phyloP scores from a whole-genome alignment of 2,113 vertebrate species.

The Anolis carolinensis region DNA sequence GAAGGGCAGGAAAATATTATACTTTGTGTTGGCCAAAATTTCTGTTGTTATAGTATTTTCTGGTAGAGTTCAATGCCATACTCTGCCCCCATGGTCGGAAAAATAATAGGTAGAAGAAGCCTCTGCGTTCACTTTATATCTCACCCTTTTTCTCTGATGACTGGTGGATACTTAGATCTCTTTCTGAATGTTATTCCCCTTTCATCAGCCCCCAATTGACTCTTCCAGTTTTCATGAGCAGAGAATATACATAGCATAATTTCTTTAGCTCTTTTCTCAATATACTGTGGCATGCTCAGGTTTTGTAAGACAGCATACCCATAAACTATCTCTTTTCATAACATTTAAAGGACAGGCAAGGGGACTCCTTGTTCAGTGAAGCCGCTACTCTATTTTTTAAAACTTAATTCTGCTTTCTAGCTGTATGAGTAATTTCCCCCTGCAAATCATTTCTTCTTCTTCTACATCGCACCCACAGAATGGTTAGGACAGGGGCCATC shows the following conservation, averaged over 20 bases:
- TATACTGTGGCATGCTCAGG: neutral
- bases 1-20: neutral
- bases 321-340: neutral
- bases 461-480: neutral
- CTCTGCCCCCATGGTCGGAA: too few relatives aligned
- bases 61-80: neutral
- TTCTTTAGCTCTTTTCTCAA: neutral
- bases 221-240: neutral
- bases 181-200: neutral
- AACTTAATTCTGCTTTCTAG: neutral
- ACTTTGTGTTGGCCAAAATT: neutral
- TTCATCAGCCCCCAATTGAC: neutral
- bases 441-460: neutral
- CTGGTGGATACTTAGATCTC: neutral
- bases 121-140: neutral
- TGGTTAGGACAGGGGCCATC: neutral
- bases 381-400: neutral
- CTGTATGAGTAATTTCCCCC: neutral
- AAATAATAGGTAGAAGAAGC: neutral
- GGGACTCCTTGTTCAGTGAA: neutral
- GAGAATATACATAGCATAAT: constrained; percentile 5
- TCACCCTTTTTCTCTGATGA: neutral
- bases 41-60: neutral
- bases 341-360: constrained; percentile 8
- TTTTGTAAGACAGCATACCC: neutral